A percentile compares a stretch with the other conserved stretches of the same genome.
Evolutionary conservation across 2,888 invertebrate genomes (phyloP).

Genomic region (Amblyteles armatorius): DNA sequence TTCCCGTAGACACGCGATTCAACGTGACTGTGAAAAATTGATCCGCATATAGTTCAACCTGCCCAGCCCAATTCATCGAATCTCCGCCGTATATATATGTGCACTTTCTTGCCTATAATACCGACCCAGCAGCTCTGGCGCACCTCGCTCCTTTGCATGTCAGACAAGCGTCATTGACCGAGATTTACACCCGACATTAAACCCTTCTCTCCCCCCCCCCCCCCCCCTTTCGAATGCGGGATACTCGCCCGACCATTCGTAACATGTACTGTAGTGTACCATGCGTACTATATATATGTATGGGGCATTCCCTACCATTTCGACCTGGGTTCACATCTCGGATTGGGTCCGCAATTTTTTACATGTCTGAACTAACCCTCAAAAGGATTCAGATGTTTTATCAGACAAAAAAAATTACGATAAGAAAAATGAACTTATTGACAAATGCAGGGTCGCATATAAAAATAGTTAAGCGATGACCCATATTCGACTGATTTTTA

Average conservation of each 20-base stretch:
- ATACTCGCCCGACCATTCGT: slow-evolving; percentile 15
- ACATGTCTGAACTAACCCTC: too few species aligned
- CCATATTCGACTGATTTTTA: too few species aligned
- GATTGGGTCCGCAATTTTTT: too few species aligned
- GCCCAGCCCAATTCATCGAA: slow-evolving; percentile 2
- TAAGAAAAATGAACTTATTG: too few species aligned
- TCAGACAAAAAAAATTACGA: too few species aligned
- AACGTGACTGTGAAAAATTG: neutral
- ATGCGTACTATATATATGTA: neutral
- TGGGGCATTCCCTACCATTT: too few species aligned
- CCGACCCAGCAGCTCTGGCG: neutral
- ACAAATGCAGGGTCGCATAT: too few species aligned
- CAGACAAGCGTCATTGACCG: slow-evolving; percentile 22
- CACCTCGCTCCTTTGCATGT: neutral
- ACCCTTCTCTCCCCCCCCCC: neutral
- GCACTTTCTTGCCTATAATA: too few species aligned
- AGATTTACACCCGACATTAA: slow-evolving; percentile 34
- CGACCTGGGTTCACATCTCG: too few species aligned
- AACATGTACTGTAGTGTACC: slow-evolving; percentile 5
- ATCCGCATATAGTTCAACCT: neutral
- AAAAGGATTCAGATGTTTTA: too few species aligned
- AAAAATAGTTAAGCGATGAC: too few species aligned
- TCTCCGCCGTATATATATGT: neutral
- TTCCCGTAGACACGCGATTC: neutral
- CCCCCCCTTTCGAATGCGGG: neutral